A percentile compares a stretch with the other conserved stretches of the same genome.
These are phyloP conservation scores for Mesitornis unicolor DNA, from an alignment of 2,113 vertebrate genomes.

Conservation along the genomic window DNA sequence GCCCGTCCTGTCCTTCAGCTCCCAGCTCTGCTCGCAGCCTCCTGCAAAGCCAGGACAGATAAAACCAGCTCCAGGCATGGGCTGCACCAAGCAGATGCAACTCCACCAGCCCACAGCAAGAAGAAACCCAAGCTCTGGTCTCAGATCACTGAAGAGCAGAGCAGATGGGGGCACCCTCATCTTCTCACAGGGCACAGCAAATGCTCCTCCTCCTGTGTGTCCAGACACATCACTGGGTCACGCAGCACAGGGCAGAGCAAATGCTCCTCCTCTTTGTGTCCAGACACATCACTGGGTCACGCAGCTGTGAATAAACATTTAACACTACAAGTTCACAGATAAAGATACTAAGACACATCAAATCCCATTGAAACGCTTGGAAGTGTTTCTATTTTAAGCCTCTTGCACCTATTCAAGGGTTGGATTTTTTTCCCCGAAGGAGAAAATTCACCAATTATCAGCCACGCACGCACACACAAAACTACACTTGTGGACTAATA, in stretches of 20 bases:
- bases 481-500: not conserved
- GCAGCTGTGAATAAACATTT: not conserved
- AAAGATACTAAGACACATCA: accelerated
- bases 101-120: not conserved
- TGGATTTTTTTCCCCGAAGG: not conserved
- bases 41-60: not conserved
- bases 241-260: not conserved
- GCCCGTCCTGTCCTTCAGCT: not conserved
- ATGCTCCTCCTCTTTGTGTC: not conserved
- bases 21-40: not conserved
- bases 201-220: not conserved
- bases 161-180: not conserved
- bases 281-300: not conserved
- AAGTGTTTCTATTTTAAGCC: not conserved
- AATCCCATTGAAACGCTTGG: not conserved
- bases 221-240: not conserved
- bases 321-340: accelerated
- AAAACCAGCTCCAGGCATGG: not conserved
- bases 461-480: not conserved
- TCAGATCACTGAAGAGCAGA: not conserved
- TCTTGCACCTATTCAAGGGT: not conserved
- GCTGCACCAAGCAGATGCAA: accelerated
- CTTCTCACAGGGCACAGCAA: not conserved
- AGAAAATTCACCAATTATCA: not conserved
- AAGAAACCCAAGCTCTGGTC: not conserved